Evolutionary conservation across 1,140 invertebrate species (phyloP).

Genomic region (Periplaneta americana): DNA sequence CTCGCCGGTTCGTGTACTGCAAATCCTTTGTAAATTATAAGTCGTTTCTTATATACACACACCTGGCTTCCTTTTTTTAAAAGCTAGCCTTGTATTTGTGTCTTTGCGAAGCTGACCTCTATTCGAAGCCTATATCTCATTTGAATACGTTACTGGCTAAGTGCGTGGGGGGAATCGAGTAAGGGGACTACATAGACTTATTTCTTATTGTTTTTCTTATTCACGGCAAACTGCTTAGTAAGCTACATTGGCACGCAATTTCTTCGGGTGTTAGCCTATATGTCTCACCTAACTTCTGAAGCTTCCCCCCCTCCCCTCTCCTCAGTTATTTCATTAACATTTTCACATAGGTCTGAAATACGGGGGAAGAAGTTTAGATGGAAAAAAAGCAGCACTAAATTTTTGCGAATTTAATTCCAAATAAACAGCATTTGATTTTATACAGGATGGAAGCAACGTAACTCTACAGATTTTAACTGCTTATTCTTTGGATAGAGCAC

Average conservation of each 20-base stretch:
- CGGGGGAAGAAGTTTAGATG: too few species aligned
- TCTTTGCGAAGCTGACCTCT: neutral
- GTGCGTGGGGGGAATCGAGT: neutral
- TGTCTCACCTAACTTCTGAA: neutral
- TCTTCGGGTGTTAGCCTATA: neutral
- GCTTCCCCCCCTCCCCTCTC: too few species aligned
- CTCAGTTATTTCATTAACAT: too few species aligned
- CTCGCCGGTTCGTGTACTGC: neutral
- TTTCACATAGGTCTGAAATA: too few species aligned
- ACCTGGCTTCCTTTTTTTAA: neutral
- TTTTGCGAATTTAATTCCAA: too few species aligned
- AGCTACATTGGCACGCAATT: neutral
- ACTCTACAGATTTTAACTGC: too few species aligned
- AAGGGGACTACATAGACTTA: neutral
- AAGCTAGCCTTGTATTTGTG: neutral
- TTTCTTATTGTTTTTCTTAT: neutral
- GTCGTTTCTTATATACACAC: neutral
- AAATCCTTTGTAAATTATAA: neutral
- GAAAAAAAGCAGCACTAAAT: too few species aligned
- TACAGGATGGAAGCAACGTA: too few species aligned
- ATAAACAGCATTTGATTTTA: too few species aligned
- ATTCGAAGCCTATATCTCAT: neutral
- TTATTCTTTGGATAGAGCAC: too few species aligned
- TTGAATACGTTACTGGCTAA: neutral
- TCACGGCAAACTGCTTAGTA: neutral